Conservation (phyloP, 2,113 vertebrate genomes). For the Coracopsis vasa region DNA sequence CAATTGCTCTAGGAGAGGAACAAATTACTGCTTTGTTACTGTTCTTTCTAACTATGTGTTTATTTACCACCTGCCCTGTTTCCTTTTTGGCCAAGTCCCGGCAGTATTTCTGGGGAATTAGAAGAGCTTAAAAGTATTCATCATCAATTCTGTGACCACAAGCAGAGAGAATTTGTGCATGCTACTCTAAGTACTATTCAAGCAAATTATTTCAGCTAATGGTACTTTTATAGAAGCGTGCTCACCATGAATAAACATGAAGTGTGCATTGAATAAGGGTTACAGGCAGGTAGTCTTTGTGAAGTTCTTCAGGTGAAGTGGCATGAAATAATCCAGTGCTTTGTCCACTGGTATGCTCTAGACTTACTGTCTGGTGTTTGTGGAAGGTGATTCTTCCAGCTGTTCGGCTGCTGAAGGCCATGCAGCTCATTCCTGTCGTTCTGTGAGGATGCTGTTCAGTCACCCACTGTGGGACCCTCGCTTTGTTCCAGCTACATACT, state of each 20-base stretch:
- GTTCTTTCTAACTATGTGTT: not conserved
- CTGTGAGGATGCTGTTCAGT: not conserved
- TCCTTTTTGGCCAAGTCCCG: not conserved
- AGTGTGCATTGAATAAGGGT: not conserved
- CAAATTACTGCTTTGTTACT: not conserved
- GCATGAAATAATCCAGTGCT: not conserved
- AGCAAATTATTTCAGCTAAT: not conserved
- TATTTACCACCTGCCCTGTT: not conserved
- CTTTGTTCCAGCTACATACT: not conserved
- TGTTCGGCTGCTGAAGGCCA: not conserved
- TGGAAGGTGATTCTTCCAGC: not conserved
- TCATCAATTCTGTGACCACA: not conserved
- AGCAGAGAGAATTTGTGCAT: not conserved
- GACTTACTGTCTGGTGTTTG: not conserved
- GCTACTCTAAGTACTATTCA: not conserved
- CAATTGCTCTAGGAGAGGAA: not conserved
- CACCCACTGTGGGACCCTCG: not conserved
- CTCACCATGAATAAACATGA: not conserved
- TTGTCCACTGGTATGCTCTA: not conserved
- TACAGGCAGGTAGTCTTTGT: not conserved
- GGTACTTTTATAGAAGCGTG: accelerated
- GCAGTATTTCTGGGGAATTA: not conserved
- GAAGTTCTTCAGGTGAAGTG: not conserved
- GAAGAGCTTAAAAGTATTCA: not conserved
- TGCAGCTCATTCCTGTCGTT: not conserved